Conservation (phyloP, 2,888 invertebrate species). For the Diarsia rubi region DNA sequence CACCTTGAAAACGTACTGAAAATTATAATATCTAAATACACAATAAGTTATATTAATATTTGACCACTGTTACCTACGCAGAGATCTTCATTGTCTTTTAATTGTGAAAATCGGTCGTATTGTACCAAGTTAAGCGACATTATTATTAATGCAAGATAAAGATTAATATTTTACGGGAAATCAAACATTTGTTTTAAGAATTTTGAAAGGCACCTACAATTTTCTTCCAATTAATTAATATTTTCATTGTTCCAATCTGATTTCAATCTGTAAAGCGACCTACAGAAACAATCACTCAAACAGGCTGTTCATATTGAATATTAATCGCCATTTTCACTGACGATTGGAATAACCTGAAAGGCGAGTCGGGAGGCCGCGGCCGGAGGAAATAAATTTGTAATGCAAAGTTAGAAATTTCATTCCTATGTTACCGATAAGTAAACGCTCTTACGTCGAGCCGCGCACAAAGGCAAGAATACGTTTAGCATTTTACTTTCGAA, state of each 20-base stretch:
- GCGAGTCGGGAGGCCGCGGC: constrained; percentile 80
- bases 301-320: constrained; percentile 90
- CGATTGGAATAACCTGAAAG: constrained; percentile 88
- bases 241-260: constrained; percentile 80
- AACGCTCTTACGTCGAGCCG: constrained; percentile 81
- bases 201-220: constrained; percentile 79
- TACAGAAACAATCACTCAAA: constrained; percentile 89
- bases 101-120: constrained; percentile 52
- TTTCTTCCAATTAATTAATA: constrained; percentile 83
- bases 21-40: background rate
- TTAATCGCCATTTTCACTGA: constrained; percentile 89
- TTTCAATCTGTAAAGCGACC: constrained; percentile 77
- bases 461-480: constrained; percentile 86
- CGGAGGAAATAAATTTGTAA: constrained; percentile 89
- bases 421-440: constrained; percentile 88
- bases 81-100: constrained; percentile 36
- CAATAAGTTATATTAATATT: constrained; percentile 4
- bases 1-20: background rate
- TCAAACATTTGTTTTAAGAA: constrained; percentile 80
- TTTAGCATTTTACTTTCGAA: constrained; percentile 83
- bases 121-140: constrained; percentile 45
- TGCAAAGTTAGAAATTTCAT: constrained; percentile 90
- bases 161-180: constrained; percentile 79
- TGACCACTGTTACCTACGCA: constrained; percentile 10
- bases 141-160: constrained; percentile 72